Evolutionary conservation across 2,797 vertebrate genomes (phyloP).

Genomic region (Rhynchonycteris naso): DNA sequence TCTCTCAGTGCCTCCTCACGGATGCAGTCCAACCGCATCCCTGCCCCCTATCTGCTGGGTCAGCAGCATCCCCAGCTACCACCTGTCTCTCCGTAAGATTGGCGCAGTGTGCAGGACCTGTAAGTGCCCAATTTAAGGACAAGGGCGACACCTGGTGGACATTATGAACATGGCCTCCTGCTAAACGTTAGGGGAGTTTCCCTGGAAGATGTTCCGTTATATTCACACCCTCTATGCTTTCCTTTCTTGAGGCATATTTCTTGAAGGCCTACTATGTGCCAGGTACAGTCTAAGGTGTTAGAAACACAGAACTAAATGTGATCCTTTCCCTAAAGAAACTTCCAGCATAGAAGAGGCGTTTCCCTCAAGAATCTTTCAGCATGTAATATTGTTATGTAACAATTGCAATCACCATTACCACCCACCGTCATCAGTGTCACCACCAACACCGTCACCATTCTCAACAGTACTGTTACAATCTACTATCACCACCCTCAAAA

Average conservation of each 20-base stretch:
- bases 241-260: accelerated
- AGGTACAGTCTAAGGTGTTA: too few relatives aligned
- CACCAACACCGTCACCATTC: neutral
- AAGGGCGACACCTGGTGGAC: slow-evolving; percentile 45
- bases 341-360: neutral
- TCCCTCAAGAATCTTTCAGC: neutral
- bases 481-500: neutral
- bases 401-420: neutral
- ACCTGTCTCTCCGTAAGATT: accelerated
- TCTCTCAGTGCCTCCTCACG: neutral
- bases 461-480: too few relatives aligned
- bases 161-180: accelerated
- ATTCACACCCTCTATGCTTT: accelerated
- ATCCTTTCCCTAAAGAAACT: neutral
- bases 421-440: too few relatives aligned
- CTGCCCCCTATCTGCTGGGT: accelerated
- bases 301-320: neutral
- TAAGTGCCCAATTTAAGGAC: neutral
- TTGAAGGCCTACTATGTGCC: neutral
- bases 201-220: accelerated
- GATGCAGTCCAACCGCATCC: accelerated
- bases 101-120: accelerated
- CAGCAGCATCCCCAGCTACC: neutral
- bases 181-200: too few relatives aligned
- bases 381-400: neutral